Conservation (phyloP, 2,113 vertebrate genomes). For the Corythaixoides concolor region DNA sequence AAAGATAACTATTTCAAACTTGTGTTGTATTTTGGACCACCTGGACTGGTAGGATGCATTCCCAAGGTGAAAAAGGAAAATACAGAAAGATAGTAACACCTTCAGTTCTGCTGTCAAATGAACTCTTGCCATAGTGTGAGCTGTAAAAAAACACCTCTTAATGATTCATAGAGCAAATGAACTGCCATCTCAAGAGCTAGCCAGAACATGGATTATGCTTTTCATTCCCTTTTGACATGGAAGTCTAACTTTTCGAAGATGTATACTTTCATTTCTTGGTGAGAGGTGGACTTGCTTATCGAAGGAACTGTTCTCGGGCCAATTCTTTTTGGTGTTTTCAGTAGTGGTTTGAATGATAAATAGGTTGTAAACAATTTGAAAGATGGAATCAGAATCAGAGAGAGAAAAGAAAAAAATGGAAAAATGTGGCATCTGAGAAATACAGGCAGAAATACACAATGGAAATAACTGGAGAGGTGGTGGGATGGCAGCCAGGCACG, state of each 20-base stretch:
- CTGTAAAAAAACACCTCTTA: background rate
- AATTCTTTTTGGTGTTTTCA: background rate
- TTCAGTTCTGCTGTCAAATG: background rate
- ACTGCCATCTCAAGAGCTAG: background rate
- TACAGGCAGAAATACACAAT: fast-evolving
- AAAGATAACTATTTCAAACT: background rate
- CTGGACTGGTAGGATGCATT: background rate
- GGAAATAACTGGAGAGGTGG: fast-evolving
- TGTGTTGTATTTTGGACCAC: background rate
- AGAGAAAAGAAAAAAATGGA: too few species aligned
- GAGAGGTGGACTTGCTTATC: background rate
- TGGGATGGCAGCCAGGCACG: background rate
- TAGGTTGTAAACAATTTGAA: background rate
- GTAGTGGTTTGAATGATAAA: background rate
- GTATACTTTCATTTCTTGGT: background rate
- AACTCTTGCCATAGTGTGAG: fast-evolving
- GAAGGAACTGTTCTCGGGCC: background rate
- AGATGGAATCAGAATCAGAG: background rate
- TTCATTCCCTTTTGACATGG: background rate
- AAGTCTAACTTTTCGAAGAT: background rate
- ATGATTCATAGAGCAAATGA: background rate
- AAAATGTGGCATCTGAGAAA: too few species aligned
- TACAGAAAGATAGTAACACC: too few species aligned
- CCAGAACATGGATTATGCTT: background rate
- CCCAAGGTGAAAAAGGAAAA: background rate